Conservation (phyloP, 92 coral and sea anemone species). For the Palythoa caribaeorum region DNA sequence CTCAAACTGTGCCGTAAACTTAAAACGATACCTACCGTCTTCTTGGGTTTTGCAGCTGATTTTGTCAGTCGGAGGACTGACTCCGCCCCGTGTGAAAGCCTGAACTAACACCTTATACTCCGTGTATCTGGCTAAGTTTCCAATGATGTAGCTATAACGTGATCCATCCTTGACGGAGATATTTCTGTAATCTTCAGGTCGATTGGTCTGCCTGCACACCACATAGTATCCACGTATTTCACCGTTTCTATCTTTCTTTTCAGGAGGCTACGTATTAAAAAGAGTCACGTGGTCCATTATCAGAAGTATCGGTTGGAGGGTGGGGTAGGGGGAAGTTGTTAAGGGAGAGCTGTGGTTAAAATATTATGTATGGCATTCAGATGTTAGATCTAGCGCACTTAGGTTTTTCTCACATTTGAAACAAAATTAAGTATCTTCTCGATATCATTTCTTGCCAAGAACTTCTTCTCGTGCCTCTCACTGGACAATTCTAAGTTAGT, state of each 20-base stretch:
- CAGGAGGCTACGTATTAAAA: conserved; percentile 71
- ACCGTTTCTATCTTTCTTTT: conserved; percentile 78
- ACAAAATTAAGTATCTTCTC: too few species aligned
- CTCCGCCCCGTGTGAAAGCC: conserved; percentile 92
- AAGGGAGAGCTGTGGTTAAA: too few species aligned
- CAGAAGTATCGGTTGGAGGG: background rate
- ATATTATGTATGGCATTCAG: too few species aligned
- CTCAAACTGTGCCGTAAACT: too few species aligned
- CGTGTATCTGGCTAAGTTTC: conserved; percentile 70
- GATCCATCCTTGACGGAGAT: conserved; percentile 69
- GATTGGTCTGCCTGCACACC: conserved; percentile 65
- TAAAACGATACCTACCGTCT: conserved; percentile 75
- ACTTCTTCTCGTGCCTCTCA: too few species aligned
- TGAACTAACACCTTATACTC: conserved; percentile 77
- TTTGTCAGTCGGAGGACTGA: conserved; percentile 65
- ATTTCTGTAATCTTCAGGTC: conserved; percentile 61
- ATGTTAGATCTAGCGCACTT: too few species aligned
- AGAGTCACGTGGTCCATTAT: background rate
- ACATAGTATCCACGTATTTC: conserved; percentile 84
- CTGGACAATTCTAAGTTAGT: too few species aligned
- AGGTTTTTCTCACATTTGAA: too few species aligned
- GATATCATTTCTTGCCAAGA: too few species aligned
- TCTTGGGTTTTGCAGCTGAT: conserved; percentile 67
- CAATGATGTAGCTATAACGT: conserved; percentile 68
- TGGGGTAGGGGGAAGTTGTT: too few species aligned